phyloP scores from a whole-genome alignment of 1,140 invertebrate species.

The Spodoptera litura region DNA sequence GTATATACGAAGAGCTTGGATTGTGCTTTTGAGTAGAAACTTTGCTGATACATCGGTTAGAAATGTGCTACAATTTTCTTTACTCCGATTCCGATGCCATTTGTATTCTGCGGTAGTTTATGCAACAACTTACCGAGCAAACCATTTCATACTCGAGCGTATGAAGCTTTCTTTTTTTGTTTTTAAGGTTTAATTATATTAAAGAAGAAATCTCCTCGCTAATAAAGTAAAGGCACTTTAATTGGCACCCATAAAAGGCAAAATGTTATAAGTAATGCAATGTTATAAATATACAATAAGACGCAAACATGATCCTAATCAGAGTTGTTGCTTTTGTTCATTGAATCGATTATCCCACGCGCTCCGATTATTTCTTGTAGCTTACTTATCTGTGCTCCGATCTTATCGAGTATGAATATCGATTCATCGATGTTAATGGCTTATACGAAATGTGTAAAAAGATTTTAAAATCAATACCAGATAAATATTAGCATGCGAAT shows the following conservation, averaged over 20 bases:
- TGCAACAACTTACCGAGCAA: no score
- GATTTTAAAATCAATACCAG: background rate
- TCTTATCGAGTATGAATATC: constrained; percentile 60
- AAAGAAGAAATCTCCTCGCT: background rate
- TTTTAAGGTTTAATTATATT: background rate
- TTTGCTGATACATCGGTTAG: background rate
- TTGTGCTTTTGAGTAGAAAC: background rate
- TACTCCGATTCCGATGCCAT: no score
- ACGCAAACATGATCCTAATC: constrained; percentile 61
- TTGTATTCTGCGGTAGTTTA: no score
- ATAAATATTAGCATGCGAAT: constrained; percentile 23
- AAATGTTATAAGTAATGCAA: constrained; percentile 35
- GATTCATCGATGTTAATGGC: constrained; percentile 55
- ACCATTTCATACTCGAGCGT: no score
- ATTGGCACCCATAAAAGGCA: constrained; percentile 27
- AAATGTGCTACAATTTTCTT: no score
- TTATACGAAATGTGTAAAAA: constrained; percentile 27
- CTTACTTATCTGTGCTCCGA: constrained; percentile 54
- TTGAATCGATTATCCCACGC: constrained; percentile 69
- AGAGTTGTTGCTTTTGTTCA: constrained; percentile 60
- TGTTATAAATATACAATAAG: constrained; percentile 59
- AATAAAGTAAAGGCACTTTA: constrained; percentile 18
- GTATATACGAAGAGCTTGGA: background rate
- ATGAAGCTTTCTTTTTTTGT: no score
- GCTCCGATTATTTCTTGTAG: constrained; percentile 58